These are phyloP conservation scores for Sebastes nivosus DNA, from an alignment of 2,797 vertebrate species.

Conservation along the genomic window DNA sequence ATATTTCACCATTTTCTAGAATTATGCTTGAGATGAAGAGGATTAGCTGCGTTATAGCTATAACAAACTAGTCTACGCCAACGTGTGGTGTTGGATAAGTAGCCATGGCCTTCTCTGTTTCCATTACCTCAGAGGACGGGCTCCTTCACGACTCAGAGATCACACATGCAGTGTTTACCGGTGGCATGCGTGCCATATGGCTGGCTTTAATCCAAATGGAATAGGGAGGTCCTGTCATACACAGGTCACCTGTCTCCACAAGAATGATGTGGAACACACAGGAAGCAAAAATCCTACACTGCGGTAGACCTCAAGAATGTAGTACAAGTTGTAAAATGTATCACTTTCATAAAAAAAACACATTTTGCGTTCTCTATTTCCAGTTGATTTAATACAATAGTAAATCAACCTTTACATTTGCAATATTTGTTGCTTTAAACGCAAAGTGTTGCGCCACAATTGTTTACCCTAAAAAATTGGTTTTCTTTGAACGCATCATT, in stretches of 20 bases:
- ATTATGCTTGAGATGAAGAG: constrained; percentile 14
- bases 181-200: constrained; percentile 45
- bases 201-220: constrained; percentile 62
- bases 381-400: not conserved
- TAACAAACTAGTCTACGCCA: constrained; percentile 13
- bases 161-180: constrained; percentile 68
- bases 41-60: constrained; percentile 7
- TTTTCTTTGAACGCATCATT: not conserved
- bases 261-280: constrained; percentile 67
- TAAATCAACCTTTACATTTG: not conserved
- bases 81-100: constrained; percentile 10
- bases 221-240: constrained; percentile 55
- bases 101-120: constrained; percentile 34
- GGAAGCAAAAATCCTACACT: constrained; percentile 42
- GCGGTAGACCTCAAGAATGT: constrained; percentile 55
- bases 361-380: not conserved
- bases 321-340: constrained; percentile 3
- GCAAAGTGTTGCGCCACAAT: not conserved
- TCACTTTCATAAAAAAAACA: not conserved
- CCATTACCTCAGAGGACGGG: constrained; percentile 34
- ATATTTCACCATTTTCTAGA: constrained; percentile 10
- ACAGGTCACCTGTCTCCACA: constrained; percentile 69
- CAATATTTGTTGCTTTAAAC: not conserved
- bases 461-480: not conserved
- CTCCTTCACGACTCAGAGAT: constrained; percentile 70